These are phyloP conservation scores for Hiodon tergisus DNA, from an alignment of 2,113 vertebrate genomes.

Conservation along the genomic window DNA sequence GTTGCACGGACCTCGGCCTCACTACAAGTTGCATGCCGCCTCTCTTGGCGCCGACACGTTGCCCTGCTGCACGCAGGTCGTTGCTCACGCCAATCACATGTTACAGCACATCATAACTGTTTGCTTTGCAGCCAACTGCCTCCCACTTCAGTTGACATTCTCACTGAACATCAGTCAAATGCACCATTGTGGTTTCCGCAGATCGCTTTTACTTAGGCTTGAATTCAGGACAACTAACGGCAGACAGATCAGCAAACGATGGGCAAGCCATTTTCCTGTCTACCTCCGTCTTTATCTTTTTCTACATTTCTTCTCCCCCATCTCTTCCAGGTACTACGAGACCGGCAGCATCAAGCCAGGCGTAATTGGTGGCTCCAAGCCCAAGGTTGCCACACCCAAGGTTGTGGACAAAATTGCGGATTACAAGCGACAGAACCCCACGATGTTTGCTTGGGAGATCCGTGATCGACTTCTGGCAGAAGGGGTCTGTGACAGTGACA, in stretches of 20 bases:
- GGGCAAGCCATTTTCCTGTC: background rate
- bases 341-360: slow-evolving; percentile 70
- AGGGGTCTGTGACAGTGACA: slow-evolving; percentile 63
- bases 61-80: too few relatives aligned
- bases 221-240: too few relatives aligned
- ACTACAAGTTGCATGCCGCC: too few relatives aligned
- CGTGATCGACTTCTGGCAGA: slow-evolving; percentile 67
- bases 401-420: slow-evolving; percentile 71
- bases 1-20: too few relatives aligned
- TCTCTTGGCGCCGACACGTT: too few relatives aligned
- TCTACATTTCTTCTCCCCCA: background rate
- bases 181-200: too few relatives aligned
- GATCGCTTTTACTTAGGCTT: too few relatives aligned
- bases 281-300: background rate
- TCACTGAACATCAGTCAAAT: too few relatives aligned
- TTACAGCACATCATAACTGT: too few relatives aligned
- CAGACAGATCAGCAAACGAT: background rate
- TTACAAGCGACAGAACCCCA: slow-evolving; percentile 67
- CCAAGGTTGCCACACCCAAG: slow-evolving; percentile 72
- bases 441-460: slow-evolving; percentile 77
- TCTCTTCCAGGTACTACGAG: slow-evolving; percentile 63
- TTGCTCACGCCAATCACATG: too few relatives aligned
- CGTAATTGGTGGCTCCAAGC: slow-evolving; percentile 71
- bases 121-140: too few relatives aligned
- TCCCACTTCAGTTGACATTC: too few relatives aligned